These are phyloP conservation scores for Himalopsyche anomala DNA, from an alignment of 2,888 invertebrate species.

Conservation along the genomic window DNA sequence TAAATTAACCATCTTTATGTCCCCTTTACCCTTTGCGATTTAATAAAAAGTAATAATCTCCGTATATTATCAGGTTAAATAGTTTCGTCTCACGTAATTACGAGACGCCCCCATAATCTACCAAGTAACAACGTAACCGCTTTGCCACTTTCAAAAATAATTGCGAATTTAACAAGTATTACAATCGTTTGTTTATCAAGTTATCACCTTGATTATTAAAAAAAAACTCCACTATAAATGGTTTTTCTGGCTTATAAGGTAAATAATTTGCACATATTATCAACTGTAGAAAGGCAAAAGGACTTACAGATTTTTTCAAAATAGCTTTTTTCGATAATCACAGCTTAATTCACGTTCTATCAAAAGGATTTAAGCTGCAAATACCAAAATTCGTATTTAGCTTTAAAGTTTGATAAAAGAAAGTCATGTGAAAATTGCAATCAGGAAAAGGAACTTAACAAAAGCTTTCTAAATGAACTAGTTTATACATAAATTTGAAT, in stretches of 20 bases:
- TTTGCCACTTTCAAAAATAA: constrained; percentile 14
- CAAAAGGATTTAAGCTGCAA: too few relatives aligned
- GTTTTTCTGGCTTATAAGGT: not conserved
- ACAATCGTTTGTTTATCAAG: not conserved
- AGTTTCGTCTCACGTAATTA: constrained; percentile 11
- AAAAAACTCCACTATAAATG: not conserved
- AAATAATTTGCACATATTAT: too few relatives aligned
- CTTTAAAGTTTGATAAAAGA: too few relatives aligned
- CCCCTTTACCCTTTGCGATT: not conserved
- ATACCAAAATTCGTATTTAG: too few relatives aligned
- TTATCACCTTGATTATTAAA: not conserved
- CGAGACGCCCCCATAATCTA: not conserved
- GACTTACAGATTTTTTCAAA: too few relatives aligned
- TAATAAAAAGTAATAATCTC: constrained; percentile 10
- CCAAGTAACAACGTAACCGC: not conserved
- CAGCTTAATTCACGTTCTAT: too few relatives aligned
- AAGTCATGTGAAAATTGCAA: too few relatives aligned
- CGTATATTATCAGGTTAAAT: constrained; percentile 10
- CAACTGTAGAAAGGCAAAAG: too few relatives aligned
- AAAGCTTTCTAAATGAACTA: too few relatives aligned
- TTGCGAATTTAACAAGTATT: not conserved
- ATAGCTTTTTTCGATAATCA: too few relatives aligned
- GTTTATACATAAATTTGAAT: too few relatives aligned
- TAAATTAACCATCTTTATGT: not conserved
- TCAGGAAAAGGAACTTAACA: too few relatives aligned